Base-by-base conservation (phyloP, 2,113 vertebrate genomes). In the Nesoenas mayeri region DNA sequence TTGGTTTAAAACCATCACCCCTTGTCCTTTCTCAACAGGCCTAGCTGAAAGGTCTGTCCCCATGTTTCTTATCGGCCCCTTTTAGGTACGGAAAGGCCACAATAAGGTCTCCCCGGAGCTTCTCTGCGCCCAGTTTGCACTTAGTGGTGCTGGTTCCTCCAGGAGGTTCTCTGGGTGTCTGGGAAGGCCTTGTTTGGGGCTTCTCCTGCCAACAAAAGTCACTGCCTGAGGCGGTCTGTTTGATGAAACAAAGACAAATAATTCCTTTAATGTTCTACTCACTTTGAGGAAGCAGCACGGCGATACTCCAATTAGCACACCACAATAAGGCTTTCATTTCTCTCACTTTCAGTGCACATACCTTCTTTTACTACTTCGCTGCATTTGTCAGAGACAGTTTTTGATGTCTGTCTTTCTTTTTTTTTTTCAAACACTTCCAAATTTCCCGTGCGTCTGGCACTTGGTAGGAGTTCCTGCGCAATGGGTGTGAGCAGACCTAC, bases 171-270 rank as follows among this genome's bases (percentile, higher is more conserved):
- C 51, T 60, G 80, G 11, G 5, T 38, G 20, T 34, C 1, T n/a
- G 9, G 36, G 36, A 65, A 5, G 42, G 25, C 21, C 12, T 29
- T 0, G 0, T 60, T 14, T 71, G 53, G 26, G 53, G 11, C 9
- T 84, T 79, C 34, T 75, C 5, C 26, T 67, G 2, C 12, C 67
- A n/a, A 32, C 9, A 29, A 11, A 21, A 73, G 56, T 58, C 22
- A 26, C 44, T 87, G 40, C 53, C 56, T 29, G 24, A 54, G 56
- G 21, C n/a, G 56, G 19, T 24, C 44, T 62, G 29, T 79, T 11
- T 18, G 24, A 36, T 60, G 66, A 74, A 62, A 65, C 25, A 86
- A 61, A 62, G 48, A 25, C n/a, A 71, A 91, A 50, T 42, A 72
- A 75, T 85, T 94, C 42, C 42, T 85, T 82, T 79, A 38, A 38